Conservation (phyloP, 2,797 vertebrate genomes). For the Okamejei kenojei region DNA sequence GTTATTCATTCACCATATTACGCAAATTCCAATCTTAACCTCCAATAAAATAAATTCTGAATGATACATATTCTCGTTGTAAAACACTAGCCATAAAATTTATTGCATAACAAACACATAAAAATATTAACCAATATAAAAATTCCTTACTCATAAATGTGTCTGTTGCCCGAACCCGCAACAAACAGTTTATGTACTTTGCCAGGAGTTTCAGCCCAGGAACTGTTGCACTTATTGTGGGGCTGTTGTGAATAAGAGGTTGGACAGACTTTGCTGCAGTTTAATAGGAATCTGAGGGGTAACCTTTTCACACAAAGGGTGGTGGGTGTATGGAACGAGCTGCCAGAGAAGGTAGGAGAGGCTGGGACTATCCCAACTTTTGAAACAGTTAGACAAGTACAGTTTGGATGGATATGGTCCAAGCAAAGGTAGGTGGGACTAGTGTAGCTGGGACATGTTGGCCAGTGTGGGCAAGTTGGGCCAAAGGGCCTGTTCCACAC, state of each 20-base stretch:
- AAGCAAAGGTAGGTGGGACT: no score
- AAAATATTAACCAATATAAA: slow-evolving; percentile 9
- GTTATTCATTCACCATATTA: neutral
- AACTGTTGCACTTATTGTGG: no score
- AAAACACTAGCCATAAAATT: slow-evolving; percentile 5
- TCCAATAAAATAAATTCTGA: slow-evolving; percentile 14
- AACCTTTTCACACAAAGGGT: no score
- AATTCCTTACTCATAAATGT: neutral
- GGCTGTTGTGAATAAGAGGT: neutral
- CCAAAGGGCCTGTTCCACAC: no score
- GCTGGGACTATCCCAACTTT: no score
- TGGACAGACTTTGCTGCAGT: neutral
- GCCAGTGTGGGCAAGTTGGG: no score
- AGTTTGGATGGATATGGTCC: no score
- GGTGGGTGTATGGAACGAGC: no score
- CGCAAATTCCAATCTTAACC: neutral
- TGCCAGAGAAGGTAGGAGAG: no score
- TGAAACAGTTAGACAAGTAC: no score
- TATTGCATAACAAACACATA: neutral
- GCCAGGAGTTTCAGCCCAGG: neutral
- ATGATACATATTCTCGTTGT: neutral
- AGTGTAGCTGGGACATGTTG: no score
- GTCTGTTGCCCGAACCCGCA: neutral
- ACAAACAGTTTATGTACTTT: neutral
- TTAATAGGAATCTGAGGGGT: no score